These are phyloP conservation scores for Triplophysa siluroides DNA, from an alignment of 2,113 vertebrate genomes.

Conservation along the genomic window DNA sequence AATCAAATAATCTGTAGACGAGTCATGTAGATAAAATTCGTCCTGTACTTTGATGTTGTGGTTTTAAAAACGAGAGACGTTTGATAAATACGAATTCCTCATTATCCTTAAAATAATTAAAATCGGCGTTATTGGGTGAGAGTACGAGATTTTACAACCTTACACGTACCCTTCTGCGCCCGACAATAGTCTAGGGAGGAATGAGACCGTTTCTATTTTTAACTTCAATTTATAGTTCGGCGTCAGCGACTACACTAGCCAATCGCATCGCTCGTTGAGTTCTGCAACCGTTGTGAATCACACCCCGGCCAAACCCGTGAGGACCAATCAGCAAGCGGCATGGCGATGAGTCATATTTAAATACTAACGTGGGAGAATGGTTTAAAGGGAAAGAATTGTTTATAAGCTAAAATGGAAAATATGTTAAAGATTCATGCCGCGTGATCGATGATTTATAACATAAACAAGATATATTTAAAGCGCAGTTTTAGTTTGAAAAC, in stretches of 20 bases:
- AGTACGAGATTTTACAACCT: constrained; percentile 3
- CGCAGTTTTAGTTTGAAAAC: neutral
- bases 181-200: constrained; percentile 50
- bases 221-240: constrained; percentile 48
- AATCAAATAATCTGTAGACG: neutral
- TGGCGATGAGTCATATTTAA: constrained; percentile 51
- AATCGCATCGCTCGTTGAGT: constrained; percentile 45
- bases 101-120: constrained; percentile 20
- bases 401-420: constrained; percentile 4
- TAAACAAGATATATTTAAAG: neutral
- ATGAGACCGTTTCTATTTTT: constrained; percentile 62
- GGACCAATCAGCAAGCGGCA: constrained; percentile 52
- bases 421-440: neutral
- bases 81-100: constrained; percentile 8
- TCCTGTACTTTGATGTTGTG: neutral
- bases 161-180: neutral
- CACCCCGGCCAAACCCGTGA: constrained; percentile 56
- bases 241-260: constrained; percentile 53
- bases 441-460: neutral
- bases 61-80: neutral
- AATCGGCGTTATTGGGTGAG: constrained; percentile 23
- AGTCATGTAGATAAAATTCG: neutral
- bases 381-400: constrained; percentile 58
- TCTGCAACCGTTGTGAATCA: constrained; percentile 41
- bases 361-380: constrained; percentile 51